Conservation (phyloP, 2,113 vertebrate species). For the Grammomys dolichurus region DNA sequence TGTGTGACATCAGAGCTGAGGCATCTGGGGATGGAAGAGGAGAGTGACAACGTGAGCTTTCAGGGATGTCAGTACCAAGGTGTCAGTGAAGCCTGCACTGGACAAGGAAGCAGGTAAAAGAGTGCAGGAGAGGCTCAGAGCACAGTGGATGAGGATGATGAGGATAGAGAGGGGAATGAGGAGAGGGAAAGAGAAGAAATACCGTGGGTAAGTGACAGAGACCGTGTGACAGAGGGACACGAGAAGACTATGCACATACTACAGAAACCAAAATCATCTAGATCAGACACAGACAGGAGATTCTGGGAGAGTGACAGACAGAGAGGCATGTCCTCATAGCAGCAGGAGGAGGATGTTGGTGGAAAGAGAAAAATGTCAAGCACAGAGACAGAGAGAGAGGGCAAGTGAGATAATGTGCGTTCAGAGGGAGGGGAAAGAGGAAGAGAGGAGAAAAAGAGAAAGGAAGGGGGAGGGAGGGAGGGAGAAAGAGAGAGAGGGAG, state of each 20-base stretch:
- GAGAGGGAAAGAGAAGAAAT: not conserved
- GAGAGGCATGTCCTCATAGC: too few species aligned
- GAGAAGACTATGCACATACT: not conserved
- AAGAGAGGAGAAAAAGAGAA: too few species aligned
- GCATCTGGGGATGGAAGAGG: not conserved
- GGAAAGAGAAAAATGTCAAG: rapidly evolving
- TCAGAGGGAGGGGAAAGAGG: not conserved
- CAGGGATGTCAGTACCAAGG: not conserved
- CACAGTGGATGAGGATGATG: not conserved
- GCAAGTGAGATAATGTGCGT: not conserved
- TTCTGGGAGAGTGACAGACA: not conserved
- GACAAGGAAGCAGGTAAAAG: not conserved
- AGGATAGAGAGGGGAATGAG: too few species aligned
- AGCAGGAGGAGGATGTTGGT: not conserved
- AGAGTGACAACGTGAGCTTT: not conserved
- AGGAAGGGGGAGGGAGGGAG: too few species aligned
- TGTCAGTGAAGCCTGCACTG: not conserved
- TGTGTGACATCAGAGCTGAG: not conserved
- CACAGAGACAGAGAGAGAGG: not conserved
- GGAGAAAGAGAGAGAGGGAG: too few species aligned
- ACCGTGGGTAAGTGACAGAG: not conserved
- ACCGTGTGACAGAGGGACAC: not conserved
- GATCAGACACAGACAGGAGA: not conserved
- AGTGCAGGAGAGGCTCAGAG: not conserved
- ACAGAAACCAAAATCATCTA: not conserved